These are phyloP conservation scores for Cylloceria caligata DNA, from an alignment of 2,888 invertebrate species.

Conservation along the genomic window DNA sequence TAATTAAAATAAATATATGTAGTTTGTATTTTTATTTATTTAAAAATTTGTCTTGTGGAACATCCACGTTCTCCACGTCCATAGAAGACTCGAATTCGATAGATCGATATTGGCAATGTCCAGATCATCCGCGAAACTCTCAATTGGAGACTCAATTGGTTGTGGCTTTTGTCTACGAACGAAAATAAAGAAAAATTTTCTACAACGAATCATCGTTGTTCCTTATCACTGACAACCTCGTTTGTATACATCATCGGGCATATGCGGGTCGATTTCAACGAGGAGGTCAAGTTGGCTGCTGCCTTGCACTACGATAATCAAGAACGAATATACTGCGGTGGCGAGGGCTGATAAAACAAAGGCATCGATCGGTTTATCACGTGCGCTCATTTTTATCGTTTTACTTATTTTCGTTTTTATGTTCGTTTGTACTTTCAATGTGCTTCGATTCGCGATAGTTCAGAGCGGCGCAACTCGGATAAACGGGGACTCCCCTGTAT, in stretches of 20 bases:
- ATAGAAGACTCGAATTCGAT: background rate
- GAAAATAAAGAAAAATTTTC: no score
- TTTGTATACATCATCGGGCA: slow-evolving; percentile 11
- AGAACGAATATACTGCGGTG: slow-evolving; percentile 4
- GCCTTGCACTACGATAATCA: slow-evolving; percentile 9
- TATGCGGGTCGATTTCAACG: slow-evolving; percentile 42
- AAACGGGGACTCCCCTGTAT: background rate
- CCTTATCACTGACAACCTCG: slow-evolving; percentile 11
- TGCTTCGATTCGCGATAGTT: slow-evolving; percentile 6
- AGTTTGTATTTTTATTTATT: no score
- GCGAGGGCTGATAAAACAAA: slow-evolving; percentile 53
- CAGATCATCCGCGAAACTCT: no score
- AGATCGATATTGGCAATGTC: background rate
- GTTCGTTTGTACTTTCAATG: background rate
- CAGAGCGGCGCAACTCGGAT: background rate
- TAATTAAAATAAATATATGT: no score
- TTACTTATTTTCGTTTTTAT: slow-evolving; percentile 37
- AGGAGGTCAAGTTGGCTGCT: slow-evolving; percentile 53
- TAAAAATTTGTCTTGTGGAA: background rate
- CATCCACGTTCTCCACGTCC: background rate
- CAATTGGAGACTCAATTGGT: no score
- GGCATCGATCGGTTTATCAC: slow-evolving; percentile 36
- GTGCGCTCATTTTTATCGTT: background rate
- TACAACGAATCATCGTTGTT: slow-evolving; percentile 6
- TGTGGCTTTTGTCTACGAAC: no score